Evolutionary conservation across 2,797 vertebrate genomes (phyloP), one percentile per base, ranked within the genome.

Genomic region (Eutrigla gurnardus): DNA sequence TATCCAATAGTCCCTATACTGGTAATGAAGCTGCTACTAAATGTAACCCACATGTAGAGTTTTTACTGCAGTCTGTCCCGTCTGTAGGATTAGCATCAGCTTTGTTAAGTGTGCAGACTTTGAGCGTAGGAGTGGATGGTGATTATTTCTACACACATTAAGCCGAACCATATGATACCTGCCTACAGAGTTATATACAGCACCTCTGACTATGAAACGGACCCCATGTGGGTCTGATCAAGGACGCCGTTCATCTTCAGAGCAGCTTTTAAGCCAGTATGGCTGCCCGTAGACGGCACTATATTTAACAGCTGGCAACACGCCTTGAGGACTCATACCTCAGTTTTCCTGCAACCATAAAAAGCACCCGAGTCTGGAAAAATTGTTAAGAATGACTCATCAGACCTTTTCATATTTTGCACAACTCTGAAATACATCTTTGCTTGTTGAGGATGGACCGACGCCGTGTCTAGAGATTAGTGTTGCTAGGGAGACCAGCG

Each of bases 311-410:
- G 70, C 40, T 70, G 81, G 73, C 60, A 1, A 11, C 14, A 8
- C 49, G 70, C 77, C 59, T 69, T 4, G 35, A 72, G 49, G 65
- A 52, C 47, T 70, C 47, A 25, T 49, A 50, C 60, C 58, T 55
- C n/a, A 69, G 60, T 46, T 61, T 43, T 25, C 75, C 25, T 49
- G 39, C 39, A 15, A 43, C 64, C 62, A 73, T 82, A 79, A 74
- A 25, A 69, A 69, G 0, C 61, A 13, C 15, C 58, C 59, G 11
- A 36, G 35, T 59, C 73, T 80, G 60, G 50, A 60, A 75, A 25
- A 66, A 53, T 33, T 45, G 66, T 33, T 42, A 69, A 12, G 53
- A 54, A 60, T 82, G 49, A 80, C 37, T 81, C 74, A 77, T 73
- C 55, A 70, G 69, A 69, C 53, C 25, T 72, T 64, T 60, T 12